These are phyloP conservation scores for Harpagifer antarcticus DNA, from an alignment of 2,797 vertebrate genomes.

Conservation along the genomic window DNA sequence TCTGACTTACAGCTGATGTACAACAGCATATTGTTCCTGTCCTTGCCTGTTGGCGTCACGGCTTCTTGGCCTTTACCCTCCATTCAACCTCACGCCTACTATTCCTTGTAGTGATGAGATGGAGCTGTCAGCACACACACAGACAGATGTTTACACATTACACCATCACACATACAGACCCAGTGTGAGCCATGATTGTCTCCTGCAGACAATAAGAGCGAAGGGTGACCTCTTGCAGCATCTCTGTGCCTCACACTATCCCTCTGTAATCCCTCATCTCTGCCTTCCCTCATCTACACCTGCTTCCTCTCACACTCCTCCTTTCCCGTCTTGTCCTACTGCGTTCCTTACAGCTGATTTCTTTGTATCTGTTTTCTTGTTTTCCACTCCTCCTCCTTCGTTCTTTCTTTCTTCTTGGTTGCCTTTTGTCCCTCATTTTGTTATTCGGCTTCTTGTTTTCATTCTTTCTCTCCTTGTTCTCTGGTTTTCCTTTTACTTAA, in stretches of 20 bases:
- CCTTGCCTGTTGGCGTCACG: conserved; percentile 33
- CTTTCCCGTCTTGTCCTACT: conserved; percentile 34
- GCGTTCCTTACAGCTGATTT: conserved; percentile 31
- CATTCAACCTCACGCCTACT: conserved; percentile 40
- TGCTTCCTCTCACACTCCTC: conserved; percentile 41
- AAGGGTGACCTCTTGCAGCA: conserved; percentile 70
- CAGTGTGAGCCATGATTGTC: conserved; percentile 74
- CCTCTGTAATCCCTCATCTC: conserved; percentile 66
- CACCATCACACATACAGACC: conserved; percentile 61
- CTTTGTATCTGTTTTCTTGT: conserved; percentile 52
- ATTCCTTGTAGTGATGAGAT: conserved; percentile 41
- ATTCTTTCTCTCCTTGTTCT: not conserved
- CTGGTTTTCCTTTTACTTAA: not conserved
- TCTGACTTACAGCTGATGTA: conserved; percentile 37
- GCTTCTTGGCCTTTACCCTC: conserved; percentile 40
- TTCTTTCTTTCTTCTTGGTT: conserved; percentile 19
- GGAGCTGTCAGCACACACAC: conserved; percentile 38
- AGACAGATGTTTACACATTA: conserved; percentile 62
- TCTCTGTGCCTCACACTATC: conserved; percentile 52
- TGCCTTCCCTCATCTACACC: conserved; percentile 59
- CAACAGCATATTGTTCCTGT: conserved; percentile 48
- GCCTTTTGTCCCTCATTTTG: conserved; percentile 6
- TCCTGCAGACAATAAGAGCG: conserved; percentile 71
- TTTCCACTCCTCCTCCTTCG: not conserved
- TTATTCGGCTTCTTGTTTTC: not conserved